Evolutionary conservation across 2,113 vertebrate species (phyloP).

Genomic region (Aptenodytes patagonicus): DNA sequence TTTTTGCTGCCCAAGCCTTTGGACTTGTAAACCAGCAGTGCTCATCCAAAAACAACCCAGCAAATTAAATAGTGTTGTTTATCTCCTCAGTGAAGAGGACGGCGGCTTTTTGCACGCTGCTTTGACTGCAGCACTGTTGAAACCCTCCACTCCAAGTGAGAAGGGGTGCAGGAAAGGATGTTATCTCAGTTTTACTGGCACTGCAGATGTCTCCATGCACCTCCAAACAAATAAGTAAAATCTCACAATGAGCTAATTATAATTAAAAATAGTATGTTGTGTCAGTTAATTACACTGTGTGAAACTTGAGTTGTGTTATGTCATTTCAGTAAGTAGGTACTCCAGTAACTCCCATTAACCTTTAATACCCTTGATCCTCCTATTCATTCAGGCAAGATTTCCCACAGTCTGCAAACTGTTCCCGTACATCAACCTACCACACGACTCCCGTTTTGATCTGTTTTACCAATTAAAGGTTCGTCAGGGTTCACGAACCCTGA

Average conservation of each 20-base stretch:
- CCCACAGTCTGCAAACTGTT: background rate
- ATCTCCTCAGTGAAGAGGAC: background rate
- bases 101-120: background rate
- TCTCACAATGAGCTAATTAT: background rate
- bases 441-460: background rate
- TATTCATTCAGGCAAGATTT: slow-evolving; percentile 17
- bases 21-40: background rate
- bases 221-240: slow-evolving; percentile 4
- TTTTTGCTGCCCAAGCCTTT: background rate
- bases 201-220: background rate
- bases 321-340: slow-evolving; percentile 3
- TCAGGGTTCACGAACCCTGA: background rate
- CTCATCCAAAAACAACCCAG: background rate
- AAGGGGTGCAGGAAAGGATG: background rate
- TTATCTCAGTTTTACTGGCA: background rate
- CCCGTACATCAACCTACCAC: background rate
- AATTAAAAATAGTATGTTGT: slow-evolving; percentile 26
- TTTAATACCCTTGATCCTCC: slow-evolving; percentile 23
- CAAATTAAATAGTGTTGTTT: background rate
- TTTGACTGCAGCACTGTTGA: background rate
- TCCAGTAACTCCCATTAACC: slow-evolving; percentile 9
- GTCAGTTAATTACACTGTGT: slow-evolving; percentile 25
- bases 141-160: background rate
- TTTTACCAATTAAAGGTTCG: background rate
- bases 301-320: background rate